Conservation (phyloP, 2,113 vertebrate genomes). For the Canis aureus region DNA sequence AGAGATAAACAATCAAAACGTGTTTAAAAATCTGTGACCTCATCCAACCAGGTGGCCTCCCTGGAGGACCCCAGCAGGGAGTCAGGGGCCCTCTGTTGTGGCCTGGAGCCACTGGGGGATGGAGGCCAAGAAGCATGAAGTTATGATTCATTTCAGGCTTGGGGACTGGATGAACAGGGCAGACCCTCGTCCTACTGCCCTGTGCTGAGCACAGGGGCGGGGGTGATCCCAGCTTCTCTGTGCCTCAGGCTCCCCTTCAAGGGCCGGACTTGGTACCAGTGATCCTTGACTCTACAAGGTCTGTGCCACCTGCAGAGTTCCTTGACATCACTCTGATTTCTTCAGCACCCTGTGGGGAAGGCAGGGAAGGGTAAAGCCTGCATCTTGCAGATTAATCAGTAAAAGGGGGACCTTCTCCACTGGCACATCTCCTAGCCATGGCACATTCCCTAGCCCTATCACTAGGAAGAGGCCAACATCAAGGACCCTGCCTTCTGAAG, state of each 20-base stretch:
- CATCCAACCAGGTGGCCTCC: neutral
- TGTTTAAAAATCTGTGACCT: neutral
- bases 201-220: neutral
- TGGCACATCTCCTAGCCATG: too few relatives aligned
- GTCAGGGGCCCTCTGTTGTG: neutral
- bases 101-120: neutral
- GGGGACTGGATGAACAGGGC: neutral
- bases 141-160: neutral
- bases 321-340: neutral
- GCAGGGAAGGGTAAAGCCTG: neutral
- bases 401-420: neutral
- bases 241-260: neutral
- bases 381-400: neutral
- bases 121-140: neutral
- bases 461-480: neutral
- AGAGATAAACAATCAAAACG: neutral
- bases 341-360: neutral
- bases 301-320: neutral
- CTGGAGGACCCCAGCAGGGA: neutral
- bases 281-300: neutral
- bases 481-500: neutral
- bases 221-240: neutral
- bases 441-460: too few relatives aligned
- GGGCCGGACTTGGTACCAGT: neutral
- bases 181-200: neutral